Percentiles rank a stretch among this genome's conserved stretches.
Conservation (phyloP, 2,797 vertebrate genomes). For the Melanotaenia trifasciata region DNA sequence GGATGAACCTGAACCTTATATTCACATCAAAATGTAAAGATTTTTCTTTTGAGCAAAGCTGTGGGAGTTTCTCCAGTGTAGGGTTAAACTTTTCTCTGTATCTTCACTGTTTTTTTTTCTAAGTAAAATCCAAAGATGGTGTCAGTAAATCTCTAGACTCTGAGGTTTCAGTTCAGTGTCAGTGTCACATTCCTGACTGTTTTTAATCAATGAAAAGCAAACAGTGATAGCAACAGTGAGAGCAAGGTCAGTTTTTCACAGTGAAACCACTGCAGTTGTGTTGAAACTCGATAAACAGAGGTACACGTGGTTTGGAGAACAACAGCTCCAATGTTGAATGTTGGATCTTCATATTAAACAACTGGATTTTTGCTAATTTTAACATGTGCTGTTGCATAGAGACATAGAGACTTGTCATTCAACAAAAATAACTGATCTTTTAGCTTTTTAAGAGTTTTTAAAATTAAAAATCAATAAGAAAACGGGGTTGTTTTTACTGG, state of each 20-base stretch:
- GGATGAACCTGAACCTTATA: not conserved
- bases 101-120: not conserved
- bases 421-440: not conserved
- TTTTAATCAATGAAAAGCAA: conserved; percentile 71
- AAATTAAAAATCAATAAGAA: not conserved
- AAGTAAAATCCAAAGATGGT: not conserved
- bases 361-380: not conserved
- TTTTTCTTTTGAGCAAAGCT: not conserved
- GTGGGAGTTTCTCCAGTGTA: not conserved
- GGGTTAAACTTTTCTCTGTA: not conserved
- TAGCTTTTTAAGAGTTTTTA: not conserved
- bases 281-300: conserved; percentile 9
- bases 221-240: conserved; percentile 45
- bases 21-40: not conserved
- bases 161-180: conserved; percentile 42
- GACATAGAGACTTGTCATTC: not conserved
- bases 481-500: not conserved
- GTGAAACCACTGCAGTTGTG: conserved; percentile 9
- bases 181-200: conserved; percentile 70
- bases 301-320: conserved; percentile 10
- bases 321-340: conserved; percentile 33
- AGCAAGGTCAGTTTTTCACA: conserved; percentile 47
- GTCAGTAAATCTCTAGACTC: conserved; percentile 24
- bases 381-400: not conserved
- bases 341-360: not conserved